These are phyloP conservation scores for Raphicerus campestris DNA, from an alignment of 2,113 vertebrate species.

Conservation along the genomic window DNA sequence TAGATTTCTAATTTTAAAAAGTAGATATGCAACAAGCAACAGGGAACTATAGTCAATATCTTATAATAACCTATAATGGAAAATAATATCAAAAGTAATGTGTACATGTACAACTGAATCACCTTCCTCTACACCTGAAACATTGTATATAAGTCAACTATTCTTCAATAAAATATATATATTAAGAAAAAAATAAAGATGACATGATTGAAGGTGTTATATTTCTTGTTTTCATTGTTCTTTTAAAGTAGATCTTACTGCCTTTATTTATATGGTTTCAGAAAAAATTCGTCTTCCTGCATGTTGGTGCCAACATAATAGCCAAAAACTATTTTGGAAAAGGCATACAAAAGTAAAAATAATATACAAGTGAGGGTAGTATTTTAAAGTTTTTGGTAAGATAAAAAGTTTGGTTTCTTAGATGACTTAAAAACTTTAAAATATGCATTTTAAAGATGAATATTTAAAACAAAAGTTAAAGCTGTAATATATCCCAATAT, in stretches of 20 bases:
- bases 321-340: conserved; percentile 17
- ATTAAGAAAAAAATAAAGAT: not conserved
- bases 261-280: not conserved
- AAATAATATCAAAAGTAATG: not conserved
- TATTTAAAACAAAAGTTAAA: conserved; percentile 1
- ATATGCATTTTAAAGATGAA: not conserved
- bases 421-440: conserved; percentile 16
- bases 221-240: not conserved
- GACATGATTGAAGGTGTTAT: not conserved
- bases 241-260: not conserved
- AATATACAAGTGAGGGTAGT: not conserved
- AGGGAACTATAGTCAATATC: not conserved
- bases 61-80: not conserved
- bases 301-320: not conserved
- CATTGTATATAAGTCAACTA: not conserved
- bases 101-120: not conserved
- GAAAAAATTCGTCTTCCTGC: not conserved
- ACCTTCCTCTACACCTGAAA: not conserved
- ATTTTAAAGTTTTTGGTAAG: not conserved
- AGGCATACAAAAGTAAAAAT: not conserved
- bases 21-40: not conserved
- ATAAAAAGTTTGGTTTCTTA: not conserved
- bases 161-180: not conserved
- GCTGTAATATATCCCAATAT: not conserved
- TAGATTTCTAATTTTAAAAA: not conserved